Base-by-base conservation (phyloP, 1,140 invertebrate genomes). In the Nebria ingens region DNA sequence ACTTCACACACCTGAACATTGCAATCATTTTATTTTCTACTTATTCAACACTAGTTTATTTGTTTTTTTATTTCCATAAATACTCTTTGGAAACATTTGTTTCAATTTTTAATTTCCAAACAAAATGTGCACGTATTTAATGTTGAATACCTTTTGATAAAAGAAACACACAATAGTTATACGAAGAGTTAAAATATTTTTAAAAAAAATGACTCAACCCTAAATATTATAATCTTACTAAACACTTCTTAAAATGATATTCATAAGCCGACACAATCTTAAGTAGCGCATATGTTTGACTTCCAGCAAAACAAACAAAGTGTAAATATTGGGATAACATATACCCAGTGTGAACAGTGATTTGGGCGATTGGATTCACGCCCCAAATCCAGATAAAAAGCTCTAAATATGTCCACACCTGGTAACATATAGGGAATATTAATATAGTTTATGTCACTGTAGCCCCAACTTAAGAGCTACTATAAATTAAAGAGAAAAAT, bases 341-440 rank as follows among this genome's bases (percentile, higher is more conserved):
- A 17, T 45, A 45, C 3, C 4, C 15, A 45, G 17, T 17, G 6
- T 11, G 40, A 17, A 17, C 17, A 45, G 6, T 34, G 25, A 6
- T 12, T 11, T 45, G 40, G 6, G 4, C 15, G 40, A 45, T 17
- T 45, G 9, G 6, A 12, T 17, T 45, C 17, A 11, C 40, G 40
- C 40, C 15, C 17, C 17, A 11, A 45, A 45, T 45, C 40, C 17
- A 45, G 40, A 45, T 45, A 45, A 45, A 45, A 45, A 17, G 40
- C 40, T 12, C 9, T 45, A 45, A 45, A 45, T 45, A 17, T 45
- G 4, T 45, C 40, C 40, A 45, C 25, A 34, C 25, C 25, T 34
- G 25, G 25, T 34, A 34, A n/a, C 25, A n/a, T n/a, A n/a, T n/a
- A n/a, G 6, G 6, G n/a, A 34, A 34, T 34, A 34, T 34, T 6